phyloP scores from a whole-genome alignment of 2,888 invertebrate species.

The Hylaea fasciaria region DNA sequence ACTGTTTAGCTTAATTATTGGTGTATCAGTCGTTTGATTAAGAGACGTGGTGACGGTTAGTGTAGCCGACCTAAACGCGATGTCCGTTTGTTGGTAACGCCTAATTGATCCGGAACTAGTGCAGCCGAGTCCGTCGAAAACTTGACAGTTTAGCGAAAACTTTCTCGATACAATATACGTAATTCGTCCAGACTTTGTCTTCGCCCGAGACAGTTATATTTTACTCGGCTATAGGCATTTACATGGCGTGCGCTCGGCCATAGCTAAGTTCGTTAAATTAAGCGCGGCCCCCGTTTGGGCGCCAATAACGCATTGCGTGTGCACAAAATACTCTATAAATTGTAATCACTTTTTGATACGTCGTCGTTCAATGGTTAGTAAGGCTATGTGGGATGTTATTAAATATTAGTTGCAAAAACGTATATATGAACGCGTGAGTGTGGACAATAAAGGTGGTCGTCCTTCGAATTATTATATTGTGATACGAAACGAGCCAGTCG shows the following conservation, averaged over 20 bases:
- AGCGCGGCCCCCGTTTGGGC: slow-evolving; percentile 44
- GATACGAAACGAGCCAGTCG: slow-evolving; percentile 62
- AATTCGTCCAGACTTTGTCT: not conserved
- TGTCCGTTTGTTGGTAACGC: slow-evolving; percentile 8
- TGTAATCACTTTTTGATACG: slow-evolving; percentile 75
- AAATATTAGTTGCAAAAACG: slow-evolving; percentile 76
- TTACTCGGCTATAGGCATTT: too few species aligned
- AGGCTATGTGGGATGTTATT: slow-evolving; percentile 59
- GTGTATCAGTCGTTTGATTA: slow-evolving; percentile 65
- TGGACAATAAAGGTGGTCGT: slow-evolving; percentile 80
- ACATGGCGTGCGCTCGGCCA: not conserved
- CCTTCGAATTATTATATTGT: slow-evolving; percentile 65
- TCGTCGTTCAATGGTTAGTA: slow-evolving; percentile 51
- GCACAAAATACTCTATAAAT: slow-evolving; percentile 76
- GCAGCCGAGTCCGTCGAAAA: slow-evolving; percentile 31
- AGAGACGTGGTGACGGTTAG: slow-evolving; percentile 47
- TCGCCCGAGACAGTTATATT: not conserved
- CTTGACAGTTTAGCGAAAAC: not conserved
- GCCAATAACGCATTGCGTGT: slow-evolving; percentile 56
- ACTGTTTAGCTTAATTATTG: slow-evolving; percentile 68
- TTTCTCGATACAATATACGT: not conserved
- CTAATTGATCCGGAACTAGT: slow-evolving; percentile 6
- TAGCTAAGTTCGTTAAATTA: slow-evolving; percentile 1
- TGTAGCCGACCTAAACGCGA: slow-evolving; percentile 21
- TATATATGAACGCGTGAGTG: slow-evolving; percentile 70